These are phyloP conservation scores for Phaetusa simplex DNA, from an alignment of 2,113 vertebrate species.

Conservation along the genomic window DNA sequence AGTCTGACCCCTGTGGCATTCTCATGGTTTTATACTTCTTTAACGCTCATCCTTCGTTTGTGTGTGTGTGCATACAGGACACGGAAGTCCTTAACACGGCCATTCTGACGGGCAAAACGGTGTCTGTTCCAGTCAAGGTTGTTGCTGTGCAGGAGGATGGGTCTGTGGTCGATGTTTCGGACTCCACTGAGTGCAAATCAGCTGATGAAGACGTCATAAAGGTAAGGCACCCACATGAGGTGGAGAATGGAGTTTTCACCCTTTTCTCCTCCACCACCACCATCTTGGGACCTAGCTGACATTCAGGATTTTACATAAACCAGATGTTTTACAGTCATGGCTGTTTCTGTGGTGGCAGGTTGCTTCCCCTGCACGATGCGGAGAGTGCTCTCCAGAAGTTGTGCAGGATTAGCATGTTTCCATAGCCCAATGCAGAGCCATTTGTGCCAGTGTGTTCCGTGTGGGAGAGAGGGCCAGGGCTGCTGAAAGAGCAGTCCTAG, in stretches of 20 bases:
- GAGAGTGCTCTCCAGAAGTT: neutral
- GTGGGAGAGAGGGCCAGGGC: neutral
- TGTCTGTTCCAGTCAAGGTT: slow-evolving; percentile 73
- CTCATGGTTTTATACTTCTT: fast-evolving
- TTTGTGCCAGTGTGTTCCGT: neutral
- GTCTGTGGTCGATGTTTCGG: slow-evolving; percentile 64
- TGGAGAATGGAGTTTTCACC: fast-evolving
- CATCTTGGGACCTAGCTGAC: fast-evolving
- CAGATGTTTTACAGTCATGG: neutral
- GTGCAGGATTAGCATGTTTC: fast-evolving
- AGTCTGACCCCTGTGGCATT: fast-evolving
- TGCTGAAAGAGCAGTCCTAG: neutral
- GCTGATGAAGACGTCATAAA: slow-evolving; percentile 77
- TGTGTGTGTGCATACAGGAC: slow-evolving; percentile 62
- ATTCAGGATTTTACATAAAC: neutral
- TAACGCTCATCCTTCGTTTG: fast-evolving
- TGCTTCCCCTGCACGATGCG: fast-evolving
- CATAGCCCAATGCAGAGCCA: fast-evolving
- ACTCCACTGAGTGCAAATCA: slow-evolving; percentile 73
- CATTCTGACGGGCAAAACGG: slow-evolving; percentile 72
- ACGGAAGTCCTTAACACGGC: slow-evolving; percentile 77
- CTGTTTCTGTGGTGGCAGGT: neutral
- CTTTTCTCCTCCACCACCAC: no score
- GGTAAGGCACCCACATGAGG: neutral
- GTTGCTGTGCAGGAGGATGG: slow-evolving; percentile 77